Conservation (phyloP, 2,113 vertebrate genomes). For the Myotis yumanensis region DNA sequence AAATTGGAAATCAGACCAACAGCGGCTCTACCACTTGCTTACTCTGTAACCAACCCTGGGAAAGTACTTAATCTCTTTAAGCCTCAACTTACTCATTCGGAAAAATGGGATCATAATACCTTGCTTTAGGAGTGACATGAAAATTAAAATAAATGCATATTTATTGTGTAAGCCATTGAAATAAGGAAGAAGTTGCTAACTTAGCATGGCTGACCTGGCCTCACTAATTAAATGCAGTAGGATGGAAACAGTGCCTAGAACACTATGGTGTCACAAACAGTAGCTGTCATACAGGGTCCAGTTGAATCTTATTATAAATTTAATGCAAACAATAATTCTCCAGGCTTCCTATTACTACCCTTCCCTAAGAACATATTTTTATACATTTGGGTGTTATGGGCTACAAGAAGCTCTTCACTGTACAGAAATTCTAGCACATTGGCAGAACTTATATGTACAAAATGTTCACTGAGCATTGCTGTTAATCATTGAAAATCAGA, state of each 20-base stretch:
- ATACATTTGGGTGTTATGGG: background rate
- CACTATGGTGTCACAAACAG: background rate
- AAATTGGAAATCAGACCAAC: background rate
- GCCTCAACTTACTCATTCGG: background rate
- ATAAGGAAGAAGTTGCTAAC: background rate
- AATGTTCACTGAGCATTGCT: background rate
- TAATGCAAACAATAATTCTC: constrained; percentile 2
- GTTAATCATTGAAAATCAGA: background rate
- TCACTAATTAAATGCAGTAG: background rate
- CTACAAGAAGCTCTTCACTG: background rate
- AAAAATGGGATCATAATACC: background rate
- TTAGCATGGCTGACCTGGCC: background rate
- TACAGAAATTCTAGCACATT: constrained; percentile 11
- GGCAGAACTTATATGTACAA: background rate
- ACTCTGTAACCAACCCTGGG: background rate
- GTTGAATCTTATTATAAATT: background rate
- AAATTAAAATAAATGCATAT: constrained; percentile 30
- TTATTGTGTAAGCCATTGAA: background rate
- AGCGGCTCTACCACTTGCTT: background rate
- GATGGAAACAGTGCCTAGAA: background rate
- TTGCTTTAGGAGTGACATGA: background rate
- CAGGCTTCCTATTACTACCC: background rate
- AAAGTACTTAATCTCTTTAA: constrained; percentile 22
- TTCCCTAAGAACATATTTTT: background rate
- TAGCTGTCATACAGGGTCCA: background rate